Evolutionary conservation across 2,888 invertebrate genomes (phyloP), one percentile per base, ranked within the genome.

Genomic region (Rhamnusium bicolor): DNA sequence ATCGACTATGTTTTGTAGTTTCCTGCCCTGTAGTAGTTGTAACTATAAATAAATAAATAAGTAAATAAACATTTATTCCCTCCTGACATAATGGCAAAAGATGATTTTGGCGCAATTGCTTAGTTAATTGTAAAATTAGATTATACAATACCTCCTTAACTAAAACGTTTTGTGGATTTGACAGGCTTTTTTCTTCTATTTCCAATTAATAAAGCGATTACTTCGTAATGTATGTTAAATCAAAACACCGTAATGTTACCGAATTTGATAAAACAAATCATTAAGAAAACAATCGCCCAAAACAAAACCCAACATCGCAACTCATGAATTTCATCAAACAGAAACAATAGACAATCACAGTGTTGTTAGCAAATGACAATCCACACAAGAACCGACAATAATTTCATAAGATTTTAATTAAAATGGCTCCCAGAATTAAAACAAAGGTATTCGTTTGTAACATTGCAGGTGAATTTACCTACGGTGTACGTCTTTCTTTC

Each of bases 261-360:
- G 61, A 47, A 56, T 67, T 46, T 56, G 67, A 56, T 67, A 67
- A 67, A 54, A 67, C 67, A 40, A 61, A 67, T 62, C 32, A 71
- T 70, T 47, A 72, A 62, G 60, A 69, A 73, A 69, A 73, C 72
- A 77, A 73, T 73, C 66, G 62, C 18, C 68, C 58, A 53, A 24
- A 56, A 69, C 71, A 69, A 71, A 69, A 70, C 63, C 24, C 62
- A 58, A 66, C 67, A 46, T 65, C 63, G 51, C 49, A 12, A 32
- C 67, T 69, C 76, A 67, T 66, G 77, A 71, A 73, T 83, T 81
- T 78, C 82, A 83, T 84, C 84, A 84, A 82, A 82, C 81, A 76
- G 75, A 79, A 84, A 84, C 84, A 84, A 84, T 84, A 81, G 82
- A 83, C 81, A 83, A 84, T 84, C 83, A 76, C 80, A 79, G 80